Percentiles rank a stretch among this genome's conserved stretches.
Conservation (phyloP, 2,113 vertebrate species). For the Ramphastos sulfuratus region DNA sequence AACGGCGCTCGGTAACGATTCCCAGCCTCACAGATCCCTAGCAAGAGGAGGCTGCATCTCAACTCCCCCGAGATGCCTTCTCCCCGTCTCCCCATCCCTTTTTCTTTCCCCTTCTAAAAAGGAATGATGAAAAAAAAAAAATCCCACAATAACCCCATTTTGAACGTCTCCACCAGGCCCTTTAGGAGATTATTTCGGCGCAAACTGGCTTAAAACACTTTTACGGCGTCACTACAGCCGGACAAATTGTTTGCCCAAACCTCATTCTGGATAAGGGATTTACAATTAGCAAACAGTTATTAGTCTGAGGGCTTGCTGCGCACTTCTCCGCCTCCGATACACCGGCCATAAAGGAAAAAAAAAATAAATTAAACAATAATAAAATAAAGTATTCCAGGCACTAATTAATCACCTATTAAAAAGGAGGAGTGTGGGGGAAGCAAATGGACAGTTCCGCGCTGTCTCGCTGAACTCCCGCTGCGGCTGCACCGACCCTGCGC, state of each 20-base stretch:
- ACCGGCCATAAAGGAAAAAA: slow-evolving; percentile 71
- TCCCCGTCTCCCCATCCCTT: not conserved
- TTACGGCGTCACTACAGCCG: slow-evolving; percentile 76
- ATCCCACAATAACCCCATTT: not conserved
- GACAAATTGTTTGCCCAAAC: slow-evolving; percentile 79
- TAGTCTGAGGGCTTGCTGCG: slow-evolving; percentile 59
- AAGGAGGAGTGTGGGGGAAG: slow-evolving; percentile 21
- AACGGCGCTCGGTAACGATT: not conserved
- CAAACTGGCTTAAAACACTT: slow-evolving; percentile 64
- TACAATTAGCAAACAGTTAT: slow-evolving; percentile 81
- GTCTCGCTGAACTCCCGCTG: not conserved
- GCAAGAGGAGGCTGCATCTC: not conserved
- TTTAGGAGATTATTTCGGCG: slow-evolving; percentile 54
- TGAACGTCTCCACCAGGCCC: slow-evolving; percentile 42
- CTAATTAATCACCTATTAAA: slow-evolving; percentile 80
- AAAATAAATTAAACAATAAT: accelerated
- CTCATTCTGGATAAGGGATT: slow-evolving; percentile 78
- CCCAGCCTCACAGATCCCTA: not conserved
- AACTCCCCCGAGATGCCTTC: not conserved
- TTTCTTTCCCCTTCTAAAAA: no score
- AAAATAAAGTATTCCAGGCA: slow-evolving; percentile 41
- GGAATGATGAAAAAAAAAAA: not conserved
- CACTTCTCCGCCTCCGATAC: slow-evolving; percentile 57
- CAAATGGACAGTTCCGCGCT: not conserved
- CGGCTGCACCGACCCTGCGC: not conserved